Base-by-base conservation (phyloP, 1,140 invertebrate species). In the Nephila pilipes region DNA sequence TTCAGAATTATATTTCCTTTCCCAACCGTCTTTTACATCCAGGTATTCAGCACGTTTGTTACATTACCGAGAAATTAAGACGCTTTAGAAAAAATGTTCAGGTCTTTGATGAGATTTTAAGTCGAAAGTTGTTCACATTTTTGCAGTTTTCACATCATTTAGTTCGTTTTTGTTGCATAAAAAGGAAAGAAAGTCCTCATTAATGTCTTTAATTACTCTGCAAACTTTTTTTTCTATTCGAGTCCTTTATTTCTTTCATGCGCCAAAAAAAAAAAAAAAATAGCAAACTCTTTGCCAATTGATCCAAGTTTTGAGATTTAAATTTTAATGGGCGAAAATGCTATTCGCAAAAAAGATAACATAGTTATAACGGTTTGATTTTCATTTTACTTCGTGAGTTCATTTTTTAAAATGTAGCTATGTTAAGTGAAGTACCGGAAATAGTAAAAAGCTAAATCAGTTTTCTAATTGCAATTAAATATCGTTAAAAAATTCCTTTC, bases 181-280 rank as follows among this genome's bases (percentile, higher is more conserved):
- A 36, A 32, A 32, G n/a, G 22, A 36, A 75, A 75, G 29, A 75
- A 60, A 36, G 16, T 18, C 4, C 29, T 75, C 29, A 75, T 75
- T 75, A 75, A 32, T 20, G 69, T 32, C 69, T 75, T 75, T 75
- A 75, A 75, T 75, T 75, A 75, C 69, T 29, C 25, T 14, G 5
- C 25, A 75, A 75, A 75, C 29, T 32, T 25, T 75, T 75, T 75
- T 36, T 75, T 18, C 69, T 3, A 75, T 75, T 75, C 3, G 18
- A 2, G 32, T 16, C 69, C 18, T 32, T 75, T 32, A 32, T 4
- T 18, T 75, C 18, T 32, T 69, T 75, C 32, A 14, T 36, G 32
- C 3, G 6, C n/a, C 20, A 60, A 60, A n/a, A 60, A 58, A 20
- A 4, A 1, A 58, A 60, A 25, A n/a, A 25, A 60, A 60, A 60